These are phyloP conservation scores for Oceanodroma tethys DNA, from an alignment of 2,113 vertebrate species.

Conservation along the genomic window DNA sequence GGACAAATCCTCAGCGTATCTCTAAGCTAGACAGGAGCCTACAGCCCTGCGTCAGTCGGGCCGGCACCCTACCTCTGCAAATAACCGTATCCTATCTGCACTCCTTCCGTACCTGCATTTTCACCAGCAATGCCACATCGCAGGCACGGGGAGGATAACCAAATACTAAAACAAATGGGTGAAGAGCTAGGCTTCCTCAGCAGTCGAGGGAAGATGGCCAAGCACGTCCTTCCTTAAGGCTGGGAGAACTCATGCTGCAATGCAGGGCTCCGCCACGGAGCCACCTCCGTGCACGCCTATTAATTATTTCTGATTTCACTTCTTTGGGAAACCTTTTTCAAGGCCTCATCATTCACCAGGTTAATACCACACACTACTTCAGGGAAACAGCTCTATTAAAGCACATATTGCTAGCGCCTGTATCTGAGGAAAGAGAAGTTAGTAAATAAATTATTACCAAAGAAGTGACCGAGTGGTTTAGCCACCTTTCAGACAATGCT, in stretches of 20 bases:
- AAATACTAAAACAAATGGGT: fast-evolving
- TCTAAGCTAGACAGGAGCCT: background rate
- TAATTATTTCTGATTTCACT: background rate
- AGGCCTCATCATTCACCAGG: background rate
- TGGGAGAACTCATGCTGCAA: background rate
- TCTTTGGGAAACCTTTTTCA: background rate
- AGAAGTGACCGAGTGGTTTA: background rate
- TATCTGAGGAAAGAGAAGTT: background rate
- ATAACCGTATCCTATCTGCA: fast-evolving
- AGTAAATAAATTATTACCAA: background rate
- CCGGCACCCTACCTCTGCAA: background rate
- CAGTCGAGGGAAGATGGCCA: background rate
- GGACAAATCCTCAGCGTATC: fast-evolving
- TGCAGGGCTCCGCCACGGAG: background rate
- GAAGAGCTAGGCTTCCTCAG: background rate
- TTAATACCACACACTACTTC: background rate
- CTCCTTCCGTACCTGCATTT: fast-evolving
- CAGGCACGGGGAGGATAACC: background rate
- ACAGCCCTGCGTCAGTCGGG: fast-evolving
- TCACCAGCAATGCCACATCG: fast-evolving
- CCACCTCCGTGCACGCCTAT: background rate
- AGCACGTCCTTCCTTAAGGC: background rate
- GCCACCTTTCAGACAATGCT: background rate
- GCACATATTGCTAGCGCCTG: no score
- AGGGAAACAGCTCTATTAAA: background rate